Conservation (phyloP, 2,113 vertebrate species). For the Sterna hirundo region DNA sequence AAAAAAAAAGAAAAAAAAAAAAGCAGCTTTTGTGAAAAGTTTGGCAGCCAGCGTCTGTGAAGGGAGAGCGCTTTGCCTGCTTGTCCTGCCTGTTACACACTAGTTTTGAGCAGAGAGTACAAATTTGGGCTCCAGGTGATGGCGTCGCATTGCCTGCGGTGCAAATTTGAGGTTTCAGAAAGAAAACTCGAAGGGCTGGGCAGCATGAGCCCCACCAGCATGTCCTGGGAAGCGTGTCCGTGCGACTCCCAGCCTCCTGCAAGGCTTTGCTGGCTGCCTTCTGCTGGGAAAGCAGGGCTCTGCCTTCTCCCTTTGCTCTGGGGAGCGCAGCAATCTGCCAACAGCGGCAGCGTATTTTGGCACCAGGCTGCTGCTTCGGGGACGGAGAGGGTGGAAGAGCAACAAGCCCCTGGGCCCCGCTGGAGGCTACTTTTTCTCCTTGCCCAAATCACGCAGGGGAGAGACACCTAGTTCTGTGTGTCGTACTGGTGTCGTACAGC, state of each 20-base stretch:
- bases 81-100: not conserved
- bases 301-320: not conserved
- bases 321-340: not conserved
- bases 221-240: not conserved
- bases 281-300: not conserved
- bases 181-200: not conserved
- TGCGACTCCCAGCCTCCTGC: not conserved
- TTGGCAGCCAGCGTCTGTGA: not conserved
- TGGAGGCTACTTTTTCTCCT: not conserved
- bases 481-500: not conserved
- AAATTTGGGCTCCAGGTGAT: not conserved
- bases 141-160: accelerated
- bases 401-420: not conserved
- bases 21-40: not conserved
- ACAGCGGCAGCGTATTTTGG: not conserved
- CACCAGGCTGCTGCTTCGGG: not conserved
- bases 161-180: not conserved
- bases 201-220: not conserved
- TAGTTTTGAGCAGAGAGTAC: not conserved
- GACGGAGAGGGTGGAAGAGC: not conserved
- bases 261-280: conserved; percentile 14
- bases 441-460: not conserved
- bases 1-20: too few species aligned
- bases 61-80: not conserved
- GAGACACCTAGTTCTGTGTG: not conserved